Conservation (phyloP, 2,113 vertebrate genomes). For the Tetraodon nigroviridis region DNA sequence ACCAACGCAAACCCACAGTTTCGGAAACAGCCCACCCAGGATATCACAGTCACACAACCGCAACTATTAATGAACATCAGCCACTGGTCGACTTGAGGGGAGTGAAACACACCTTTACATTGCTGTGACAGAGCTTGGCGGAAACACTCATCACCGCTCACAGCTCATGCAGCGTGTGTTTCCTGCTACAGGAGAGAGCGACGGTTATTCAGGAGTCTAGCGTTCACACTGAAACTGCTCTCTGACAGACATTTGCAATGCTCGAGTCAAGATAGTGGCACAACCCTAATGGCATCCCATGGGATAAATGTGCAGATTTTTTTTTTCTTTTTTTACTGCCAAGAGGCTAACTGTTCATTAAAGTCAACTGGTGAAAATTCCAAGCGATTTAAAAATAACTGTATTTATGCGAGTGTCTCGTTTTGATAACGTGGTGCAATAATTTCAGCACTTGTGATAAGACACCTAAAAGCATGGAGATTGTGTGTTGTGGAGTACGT, state of each 20-base stretch:
- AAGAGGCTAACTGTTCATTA: background rate
- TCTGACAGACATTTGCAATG: conserved; percentile 9
- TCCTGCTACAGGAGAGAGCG: background rate
- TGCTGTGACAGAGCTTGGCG: background rate
- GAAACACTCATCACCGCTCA: background rate
- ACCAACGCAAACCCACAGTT: background rate
- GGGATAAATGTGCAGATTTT: conserved; percentile 8
- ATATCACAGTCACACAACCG: background rate
- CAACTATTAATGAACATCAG: background rate
- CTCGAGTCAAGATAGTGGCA: conserved; percentile 2
- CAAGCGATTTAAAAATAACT: too few relatives aligned
- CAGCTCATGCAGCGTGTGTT: background rate
- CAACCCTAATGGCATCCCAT: background rate
- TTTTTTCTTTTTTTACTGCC: conserved; percentile 4
- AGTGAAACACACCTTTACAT: background rate
- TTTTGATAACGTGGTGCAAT: too few relatives aligned
- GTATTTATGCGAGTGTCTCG: too few relatives aligned
- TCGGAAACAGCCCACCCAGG: background rate
- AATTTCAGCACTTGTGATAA: too few relatives aligned
- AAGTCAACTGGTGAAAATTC: too few relatives aligned
- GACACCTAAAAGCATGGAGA: too few relatives aligned
- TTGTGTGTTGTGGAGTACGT: too few relatives aligned
- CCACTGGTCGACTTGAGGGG: too few relatives aligned
- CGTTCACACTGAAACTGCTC: background rate
- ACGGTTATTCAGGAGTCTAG: background rate